phyloP scores from a whole-genome alignment of 2,797 vertebrate genomes.

The Diceros bicornis region DNA sequence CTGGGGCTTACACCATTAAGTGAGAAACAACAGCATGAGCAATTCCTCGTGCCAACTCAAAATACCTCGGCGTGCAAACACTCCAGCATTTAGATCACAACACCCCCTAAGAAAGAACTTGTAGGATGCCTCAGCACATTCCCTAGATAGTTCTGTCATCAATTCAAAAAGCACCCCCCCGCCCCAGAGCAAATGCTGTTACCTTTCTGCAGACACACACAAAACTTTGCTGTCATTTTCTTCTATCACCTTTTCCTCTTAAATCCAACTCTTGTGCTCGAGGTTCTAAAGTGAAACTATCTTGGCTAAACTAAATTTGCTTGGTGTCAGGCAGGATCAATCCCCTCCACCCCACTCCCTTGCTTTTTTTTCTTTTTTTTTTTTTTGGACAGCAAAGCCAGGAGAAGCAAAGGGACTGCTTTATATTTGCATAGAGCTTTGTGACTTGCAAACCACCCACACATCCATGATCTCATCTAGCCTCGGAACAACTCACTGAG shows the following conservation, averaged over 20 bases:
- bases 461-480: conserved; percentile 70
- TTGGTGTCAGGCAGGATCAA: neutral
- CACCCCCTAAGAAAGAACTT: conserved; percentile 68
- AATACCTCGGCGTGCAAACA: conserved; percentile 82
- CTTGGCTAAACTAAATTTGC: neutral
- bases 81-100: conserved; percentile 79
- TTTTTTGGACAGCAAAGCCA: neutral
- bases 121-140: conserved; percentile 88
- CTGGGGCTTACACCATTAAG: conserved; percentile 77
- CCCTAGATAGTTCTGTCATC: conserved; percentile 86
- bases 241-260: neutral
- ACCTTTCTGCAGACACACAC: neutral
- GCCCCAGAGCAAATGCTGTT: conserved; percentile 31
- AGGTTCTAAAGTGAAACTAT: neutral
- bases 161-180: neutral
- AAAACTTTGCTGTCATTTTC: neutral
- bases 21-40: conserved; percentile 76
- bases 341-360: neutral
- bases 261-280: neutral
- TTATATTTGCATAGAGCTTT: conserved; percentile 63
- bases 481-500: conserved; percentile 51
- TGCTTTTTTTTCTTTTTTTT: neutral
- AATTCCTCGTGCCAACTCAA: conserved; percentile 82
- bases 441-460: conserved; percentile 64
- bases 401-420: conserved; percentile 58